phyloP scores from a whole-genome alignment of 2,888 invertebrate species.

The Hypena proboscidalis region DNA sequence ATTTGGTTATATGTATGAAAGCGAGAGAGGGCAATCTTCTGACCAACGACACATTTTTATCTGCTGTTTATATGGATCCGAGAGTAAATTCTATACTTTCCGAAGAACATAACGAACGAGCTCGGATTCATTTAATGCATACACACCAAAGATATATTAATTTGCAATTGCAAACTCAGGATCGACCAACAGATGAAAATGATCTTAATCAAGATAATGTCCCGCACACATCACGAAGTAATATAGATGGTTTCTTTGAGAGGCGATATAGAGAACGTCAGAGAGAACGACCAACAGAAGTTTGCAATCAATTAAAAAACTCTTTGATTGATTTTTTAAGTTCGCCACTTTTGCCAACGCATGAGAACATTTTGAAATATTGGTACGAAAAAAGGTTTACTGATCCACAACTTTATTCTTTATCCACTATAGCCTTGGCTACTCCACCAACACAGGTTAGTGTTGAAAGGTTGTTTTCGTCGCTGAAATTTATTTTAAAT shows the following conservation, averaged over 20 bases:
- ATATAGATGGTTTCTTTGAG: too few species aligned
- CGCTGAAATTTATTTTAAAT: conserved; percentile 25
- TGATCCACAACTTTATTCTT: conserved; percentile 14
- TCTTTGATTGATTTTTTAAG: too few species aligned
- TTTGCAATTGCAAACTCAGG: too few species aligned
- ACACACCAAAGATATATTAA: too few species aligned
- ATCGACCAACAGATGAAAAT: too few species aligned
- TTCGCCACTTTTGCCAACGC: conserved; percentile 5
- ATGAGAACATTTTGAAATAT: conserved; percentile 20
- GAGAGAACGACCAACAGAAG: not conserved
- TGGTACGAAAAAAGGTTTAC: conserved; percentile 12
- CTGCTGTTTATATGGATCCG: too few species aligned
- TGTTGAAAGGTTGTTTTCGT: conserved; percentile 33
- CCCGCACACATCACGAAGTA: too few species aligned
- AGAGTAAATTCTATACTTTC: too few species aligned
- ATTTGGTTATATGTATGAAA: conserved; percentile 5
- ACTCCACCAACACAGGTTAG: conserved; percentile 28
- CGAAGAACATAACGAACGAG: too few species aligned
- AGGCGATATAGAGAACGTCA: not conserved
- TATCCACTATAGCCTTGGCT: conserved; percentile 10
- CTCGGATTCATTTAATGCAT: too few species aligned
- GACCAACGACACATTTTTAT: too few species aligned
- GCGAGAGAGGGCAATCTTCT: conserved; percentile 2
- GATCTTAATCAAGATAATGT: too few species aligned
- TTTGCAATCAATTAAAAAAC: not conserved